Evolutionary conservation across 2,797 vertebrate species (phyloP), one percentile per base, ranked within the genome.

Genomic region (Peromyscus attwateri): DNA sequence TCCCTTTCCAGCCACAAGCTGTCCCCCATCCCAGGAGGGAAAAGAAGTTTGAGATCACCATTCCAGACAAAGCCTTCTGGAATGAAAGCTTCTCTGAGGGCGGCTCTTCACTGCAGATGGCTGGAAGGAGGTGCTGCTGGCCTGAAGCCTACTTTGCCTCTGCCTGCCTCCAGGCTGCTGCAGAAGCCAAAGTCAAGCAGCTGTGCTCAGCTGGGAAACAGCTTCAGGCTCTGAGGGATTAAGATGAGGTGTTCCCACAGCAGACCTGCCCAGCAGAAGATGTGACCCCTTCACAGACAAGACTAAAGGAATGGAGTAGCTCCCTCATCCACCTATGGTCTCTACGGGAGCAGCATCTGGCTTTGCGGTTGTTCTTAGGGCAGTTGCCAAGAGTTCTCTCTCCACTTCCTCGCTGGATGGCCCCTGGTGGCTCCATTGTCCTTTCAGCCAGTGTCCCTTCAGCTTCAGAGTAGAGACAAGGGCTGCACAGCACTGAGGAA

Each of bases 1-100:
- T 4, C 6, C 2, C n/a, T 40, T 66, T 46, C 0, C 0, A 3
- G 34, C 34, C 34, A 0, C 57, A 70, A 90, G 82, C 49, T 9
- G 3, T 23, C 23, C 17, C 49, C 91, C 17, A 19, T 29, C 66
- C 43, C 19, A 64, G 46, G 55, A 71, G 23, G 46, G 71, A 64
- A 77, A 23, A 85, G 34, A 88, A n/a, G 27, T 75, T n/a, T 37
- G 90, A 40, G 73, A 87, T 3, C 4, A 11, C 0, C 0, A 6
- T 49, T 87, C 49, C 89, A 29, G 4, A 68, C 3, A 57, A 82
- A n/a, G 17, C 34, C 21, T 92, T 80, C n/a, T n/a, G n/a, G n/a
- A n/a, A n/a, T n/a, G n/a, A n/a, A n/a, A n/a, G n/a, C n/a, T n/a
- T n/a, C 34, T 49, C 55, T 5, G 34, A 31, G 84, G 82, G 81